Conservation (phyloP, 2,113 vertebrate species). For the Azemiops feae region DNA sequence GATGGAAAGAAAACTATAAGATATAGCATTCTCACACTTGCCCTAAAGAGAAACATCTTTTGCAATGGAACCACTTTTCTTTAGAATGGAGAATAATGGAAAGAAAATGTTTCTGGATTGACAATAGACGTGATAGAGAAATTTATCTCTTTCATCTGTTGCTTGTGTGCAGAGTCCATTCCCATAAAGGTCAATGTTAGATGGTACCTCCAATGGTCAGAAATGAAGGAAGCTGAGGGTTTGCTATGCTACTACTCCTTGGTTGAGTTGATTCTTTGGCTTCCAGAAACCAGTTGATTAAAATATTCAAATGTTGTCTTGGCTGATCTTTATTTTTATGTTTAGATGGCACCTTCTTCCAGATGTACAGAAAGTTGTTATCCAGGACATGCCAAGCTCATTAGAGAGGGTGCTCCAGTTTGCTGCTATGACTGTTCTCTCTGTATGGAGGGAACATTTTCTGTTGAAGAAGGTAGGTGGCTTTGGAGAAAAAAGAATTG, state of each 20-base stretch:
- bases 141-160: neutral
- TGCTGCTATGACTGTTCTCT: neutral
- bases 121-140: neutral
- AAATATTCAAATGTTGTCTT: neutral
- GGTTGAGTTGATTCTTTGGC: neutral
- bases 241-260: neutral
- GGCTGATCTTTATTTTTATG: neutral
- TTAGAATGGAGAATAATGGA: neutral
- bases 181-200: neutral
- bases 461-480: neutral
- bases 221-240: neutral
- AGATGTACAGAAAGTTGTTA: neutral
- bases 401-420: neutral
- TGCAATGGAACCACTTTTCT: neutral
- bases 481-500: neutral
- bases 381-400: neutral
- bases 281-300: neutral
- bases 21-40: neutral
- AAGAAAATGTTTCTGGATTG: neutral
- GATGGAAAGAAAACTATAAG: neutral
- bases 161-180: neutral
- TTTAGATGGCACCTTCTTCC: neutral
- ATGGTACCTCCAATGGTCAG: neutral
- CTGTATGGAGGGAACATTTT: neutral
- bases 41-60: neutral